phyloP scores from a whole-genome alignment of 1,140 invertebrate species.

The Drosophila pectinifera region DNA sequence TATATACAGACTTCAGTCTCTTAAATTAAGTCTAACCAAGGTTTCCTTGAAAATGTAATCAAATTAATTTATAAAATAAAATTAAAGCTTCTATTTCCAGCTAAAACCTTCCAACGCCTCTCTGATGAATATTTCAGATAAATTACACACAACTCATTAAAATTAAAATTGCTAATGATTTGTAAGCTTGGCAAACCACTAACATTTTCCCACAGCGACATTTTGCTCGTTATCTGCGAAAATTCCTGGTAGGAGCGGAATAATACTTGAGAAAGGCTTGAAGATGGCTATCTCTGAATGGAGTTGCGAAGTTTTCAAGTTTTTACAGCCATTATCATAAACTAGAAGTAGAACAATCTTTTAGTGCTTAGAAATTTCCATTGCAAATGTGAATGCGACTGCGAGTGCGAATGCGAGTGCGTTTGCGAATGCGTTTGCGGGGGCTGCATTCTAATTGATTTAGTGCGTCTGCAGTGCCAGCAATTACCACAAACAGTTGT shows the following conservation, averaged over 20 bases:
- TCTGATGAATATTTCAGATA: conserved; percentile 6
- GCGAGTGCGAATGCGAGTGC: background rate
- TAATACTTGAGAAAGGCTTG: conserved; percentile 26
- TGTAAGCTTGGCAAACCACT: conserved; percentile 5
- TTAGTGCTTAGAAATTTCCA: conserved; percentile 47
- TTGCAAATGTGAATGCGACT: conserved; percentile 36
- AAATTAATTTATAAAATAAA: background rate
- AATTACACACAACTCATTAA: conserved; percentile 5
- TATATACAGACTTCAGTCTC: background rate
- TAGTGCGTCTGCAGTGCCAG: conserved; percentile 64
- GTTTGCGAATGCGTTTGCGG: conserved; percentile 13
- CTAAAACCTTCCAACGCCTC: background rate
- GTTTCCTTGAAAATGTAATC: background rate
- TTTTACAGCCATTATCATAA: conserved; percentile 35
- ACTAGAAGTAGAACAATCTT: conserved; percentile 54
- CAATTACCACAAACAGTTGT: conserved; percentile 40
- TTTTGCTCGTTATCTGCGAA: background rate
- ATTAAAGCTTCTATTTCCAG: background rate
- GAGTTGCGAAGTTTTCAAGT: conserved; percentile 39
- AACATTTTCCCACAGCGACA: conserved; percentile 23
- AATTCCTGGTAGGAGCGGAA: conserved; percentile 16
- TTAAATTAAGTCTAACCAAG: background rate
- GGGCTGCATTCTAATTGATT: conserved; percentile 68
- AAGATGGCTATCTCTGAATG: conserved; percentile 40
- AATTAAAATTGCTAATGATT: conserved; percentile 34